Conservation (phyloP, 2,113 vertebrate genomes). For the Trematomus loennbergii region DNA sequence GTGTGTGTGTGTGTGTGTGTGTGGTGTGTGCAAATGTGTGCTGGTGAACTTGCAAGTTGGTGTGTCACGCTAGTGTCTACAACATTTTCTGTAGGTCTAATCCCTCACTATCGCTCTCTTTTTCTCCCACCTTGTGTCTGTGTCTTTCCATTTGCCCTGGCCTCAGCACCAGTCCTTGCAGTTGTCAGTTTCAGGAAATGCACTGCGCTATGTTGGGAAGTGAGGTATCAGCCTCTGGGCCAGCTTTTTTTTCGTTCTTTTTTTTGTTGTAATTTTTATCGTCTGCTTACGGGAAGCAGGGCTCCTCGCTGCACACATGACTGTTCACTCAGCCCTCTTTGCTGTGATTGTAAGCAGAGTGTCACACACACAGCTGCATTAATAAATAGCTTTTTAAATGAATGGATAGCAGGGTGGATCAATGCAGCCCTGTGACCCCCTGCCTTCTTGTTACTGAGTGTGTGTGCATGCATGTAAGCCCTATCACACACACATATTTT, state of each 20-base stretch:
- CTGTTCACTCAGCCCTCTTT: conserved; percentile 14
- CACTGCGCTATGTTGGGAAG: conserved; percentile 76
- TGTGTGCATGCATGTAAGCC: neutral
- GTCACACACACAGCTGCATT: conserved; percentile 1
- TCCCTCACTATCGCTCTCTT: conserved; percentile 29
- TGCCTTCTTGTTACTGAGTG: neutral
- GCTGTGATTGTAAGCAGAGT: conserved; percentile 27
- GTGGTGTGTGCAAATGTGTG: conserved; percentile 8
- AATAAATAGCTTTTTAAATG: conserved; percentile 7
- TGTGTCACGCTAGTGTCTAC: conserved; percentile 52
- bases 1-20: no score
- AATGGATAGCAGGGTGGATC: neutral
- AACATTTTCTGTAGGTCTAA: conserved; percentile 45
- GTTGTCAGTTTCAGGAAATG: conserved; percentile 83
- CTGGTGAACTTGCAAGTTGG: conserved; percentile 31
- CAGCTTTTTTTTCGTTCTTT: conserved; percentile 32
- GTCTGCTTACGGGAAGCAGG: conserved; percentile 73
- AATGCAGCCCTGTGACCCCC: neutral
- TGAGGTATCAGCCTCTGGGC: conserved; percentile 71
- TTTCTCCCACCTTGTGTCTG: conserved; percentile 21
- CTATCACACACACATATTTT: neutral
- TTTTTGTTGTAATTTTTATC: conserved; percentile 53
- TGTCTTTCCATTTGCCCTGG: conserved; percentile 59
- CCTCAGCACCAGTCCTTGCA: conserved; percentile 49
- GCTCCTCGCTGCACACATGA: conserved; percentile 44